Evolutionary conservation across 2,888 invertebrate species (phyloP), one percentile per base, ranked within the genome.

Genomic region (Bombylius major): DNA sequence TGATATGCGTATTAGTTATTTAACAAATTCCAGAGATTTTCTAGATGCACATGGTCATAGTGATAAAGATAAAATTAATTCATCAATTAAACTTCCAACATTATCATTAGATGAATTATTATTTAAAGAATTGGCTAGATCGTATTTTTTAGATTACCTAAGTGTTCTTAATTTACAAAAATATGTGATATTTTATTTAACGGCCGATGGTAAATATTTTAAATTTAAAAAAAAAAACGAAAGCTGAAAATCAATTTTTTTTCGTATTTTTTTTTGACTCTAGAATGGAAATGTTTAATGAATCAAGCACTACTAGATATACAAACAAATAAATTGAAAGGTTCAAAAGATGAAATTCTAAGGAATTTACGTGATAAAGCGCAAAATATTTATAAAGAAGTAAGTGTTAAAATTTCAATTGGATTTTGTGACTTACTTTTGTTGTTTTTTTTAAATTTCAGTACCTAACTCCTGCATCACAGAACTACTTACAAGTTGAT

Each of bases 121-220:
- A 32, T 61, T 59, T 31, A 64, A 64, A 53, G 63, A 64, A 54
- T 51, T 64, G 36, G 63, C 64, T 3, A 53, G 62, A 42, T 62
- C 61, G 12, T 64, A 64, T 50, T 64, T 63, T 58, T 56, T 64
- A 50, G 64, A 64, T 55, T 64, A 63, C 53, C 58, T 64, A 49
- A 62, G 61, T 56, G 59, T 59, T 46, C 51, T 61, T 44, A 64
- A 63, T 59, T 56, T 62, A 50, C 64, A 64, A 56, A 62, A 62
- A 56, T 64, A 64, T 59, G 62, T 64, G 53, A 61, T 64, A 54
- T 64, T 64, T 57, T 64, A 63, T 58, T 58, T 62, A 42, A 61
- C 60, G 12, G 64, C 62, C 32, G 60, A 62, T 57, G 63, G 61
- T 62, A 51, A 56, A 34, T 23, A 33, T 50, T 33, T 45, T 7